Conservation (phyloP, 2,797 vertebrate genomes). For the Mycteria americana region DNA sequence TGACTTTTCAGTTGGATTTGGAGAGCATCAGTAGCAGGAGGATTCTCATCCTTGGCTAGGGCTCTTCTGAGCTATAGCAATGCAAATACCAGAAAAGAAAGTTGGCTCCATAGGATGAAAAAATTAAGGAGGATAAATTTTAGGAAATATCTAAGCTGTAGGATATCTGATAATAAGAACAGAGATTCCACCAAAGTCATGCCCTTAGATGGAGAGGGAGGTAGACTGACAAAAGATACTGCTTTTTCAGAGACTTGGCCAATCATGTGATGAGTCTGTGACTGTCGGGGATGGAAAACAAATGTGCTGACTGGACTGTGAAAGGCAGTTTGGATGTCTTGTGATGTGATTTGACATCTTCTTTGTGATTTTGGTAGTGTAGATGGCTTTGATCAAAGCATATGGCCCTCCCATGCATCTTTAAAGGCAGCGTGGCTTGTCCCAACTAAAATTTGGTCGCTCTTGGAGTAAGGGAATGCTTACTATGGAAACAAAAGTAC, state of each 20-base stretch:
- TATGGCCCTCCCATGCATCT: not conserved
- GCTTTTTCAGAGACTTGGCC: not conserved
- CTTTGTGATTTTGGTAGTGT: slow-evolving; percentile 39
- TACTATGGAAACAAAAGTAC: slow-evolving; percentile 26
- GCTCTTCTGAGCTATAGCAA: not conserved
- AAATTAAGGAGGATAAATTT: not conserved
- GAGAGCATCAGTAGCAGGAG: not conserved
- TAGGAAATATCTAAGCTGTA: not conserved
- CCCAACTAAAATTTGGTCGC: slow-evolving; percentile 8
- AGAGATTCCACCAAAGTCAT: not conserved
- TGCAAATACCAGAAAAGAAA: not conserved
- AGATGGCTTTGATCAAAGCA: slow-evolving; percentile 51
- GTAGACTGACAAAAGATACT: not conserved
- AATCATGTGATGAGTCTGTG: not conserved
- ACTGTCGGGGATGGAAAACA: not conserved
- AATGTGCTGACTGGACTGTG: slow-evolving; percentile 57
- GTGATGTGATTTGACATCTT: slow-evolving; percentile 52
- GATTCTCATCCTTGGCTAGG: not conserved
- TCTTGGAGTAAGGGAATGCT: slow-evolving; percentile 5
- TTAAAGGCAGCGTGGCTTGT: not conserved
- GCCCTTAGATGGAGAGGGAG: not conserved
- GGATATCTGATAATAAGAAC: not conserved
- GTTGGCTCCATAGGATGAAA: not conserved
- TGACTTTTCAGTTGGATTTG: not conserved
- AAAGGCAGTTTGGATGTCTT: slow-evolving; percentile 22